Base-by-base conservation (phyloP, 2,888 invertebrate genomes). In the Odontocerum albicorne region DNA sequence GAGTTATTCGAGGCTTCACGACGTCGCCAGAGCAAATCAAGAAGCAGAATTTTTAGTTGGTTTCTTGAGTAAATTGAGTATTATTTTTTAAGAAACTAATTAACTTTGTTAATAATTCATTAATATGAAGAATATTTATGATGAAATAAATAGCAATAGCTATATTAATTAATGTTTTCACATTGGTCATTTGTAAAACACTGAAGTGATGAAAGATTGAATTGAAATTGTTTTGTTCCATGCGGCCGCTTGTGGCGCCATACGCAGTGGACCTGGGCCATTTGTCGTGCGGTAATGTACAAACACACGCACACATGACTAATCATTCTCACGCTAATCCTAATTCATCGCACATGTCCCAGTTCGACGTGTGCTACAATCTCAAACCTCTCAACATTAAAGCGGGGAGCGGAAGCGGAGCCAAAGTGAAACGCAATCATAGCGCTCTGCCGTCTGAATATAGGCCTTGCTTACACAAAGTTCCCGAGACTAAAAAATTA, bases 281-380 rank as follows among this genome's bases (percentile, higher is more conserved):
- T 74, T 79, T 83, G 71, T 80, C 82, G 73, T 75, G 83, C 72
- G 84, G 84, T 83, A 84, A 83, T 74, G 84, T 84, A 83, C 83
- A 80, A 77, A 81, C 82, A 81, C 83, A 83, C 78, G 83, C 82
- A 74, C 75, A 73, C 73, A 73, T 74, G 66, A 75, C 77, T 77
- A 77, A 77, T 76, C 70, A 70, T 65, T 68, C 71, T 65, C 72
- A 72, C 67, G 72, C 69, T 71, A 73, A 72, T 69, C 70, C 69
- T 69, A 71, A 73, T 71, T 63, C 68, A 70, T 66, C 69, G 64
- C 68, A 74, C 64, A 68, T 72, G 65, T 72, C 68, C 61, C 72
- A 73, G 57, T 71, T 74, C 52, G 76, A 75, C 39, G 57, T 62
- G 53, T 62, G 59, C 53, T 57, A 53, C 45, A 55, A 62, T 44